Evolutionary conservation across 2,797 vertebrate species (phyloP).

Genomic region (Antrozous pallidus): DNA sequence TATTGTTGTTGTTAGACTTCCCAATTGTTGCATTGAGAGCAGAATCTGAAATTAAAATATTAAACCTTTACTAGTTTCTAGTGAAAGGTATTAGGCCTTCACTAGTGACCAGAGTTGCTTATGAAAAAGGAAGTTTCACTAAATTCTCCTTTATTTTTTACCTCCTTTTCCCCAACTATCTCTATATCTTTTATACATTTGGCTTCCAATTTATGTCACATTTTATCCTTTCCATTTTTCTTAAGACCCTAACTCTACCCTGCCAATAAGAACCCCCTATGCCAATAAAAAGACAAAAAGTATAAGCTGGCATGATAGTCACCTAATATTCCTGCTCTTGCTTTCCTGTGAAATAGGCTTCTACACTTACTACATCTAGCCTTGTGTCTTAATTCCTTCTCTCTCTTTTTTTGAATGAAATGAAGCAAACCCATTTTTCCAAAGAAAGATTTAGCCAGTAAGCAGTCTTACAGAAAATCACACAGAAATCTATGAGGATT

Average conservation of each 20-base stretch:
- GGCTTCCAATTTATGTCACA: background rate
- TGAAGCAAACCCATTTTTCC: background rate
- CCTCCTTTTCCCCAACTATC: background rate
- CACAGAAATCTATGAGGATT: background rate
- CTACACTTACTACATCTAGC: rapidly evolving
- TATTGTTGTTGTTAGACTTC: background rate
- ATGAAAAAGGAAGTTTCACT: background rate
- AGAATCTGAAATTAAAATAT: background rate
- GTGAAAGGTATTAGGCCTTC: background rate
- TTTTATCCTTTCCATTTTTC: background rate
- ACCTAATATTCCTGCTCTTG: background rate
- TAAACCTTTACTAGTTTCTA: background rate
- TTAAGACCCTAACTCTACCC: background rate
- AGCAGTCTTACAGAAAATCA: background rate
- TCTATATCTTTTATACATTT: background rate
- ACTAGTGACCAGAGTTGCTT: background rate
- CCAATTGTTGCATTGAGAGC: background rate
- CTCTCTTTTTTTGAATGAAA: background rate
- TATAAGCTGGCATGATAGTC: background rate
- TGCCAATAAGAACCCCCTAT: background rate
- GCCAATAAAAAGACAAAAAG: background rate
- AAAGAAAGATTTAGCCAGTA: background rate
- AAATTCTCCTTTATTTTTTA: background rate
- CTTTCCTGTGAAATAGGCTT: background rate
- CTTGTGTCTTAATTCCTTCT: background rate